These are phyloP conservation scores for Reticulitermes speratus DNA, from an alignment of 1,140 invertebrate genomes.

Conservation along the genomic window DNA sequence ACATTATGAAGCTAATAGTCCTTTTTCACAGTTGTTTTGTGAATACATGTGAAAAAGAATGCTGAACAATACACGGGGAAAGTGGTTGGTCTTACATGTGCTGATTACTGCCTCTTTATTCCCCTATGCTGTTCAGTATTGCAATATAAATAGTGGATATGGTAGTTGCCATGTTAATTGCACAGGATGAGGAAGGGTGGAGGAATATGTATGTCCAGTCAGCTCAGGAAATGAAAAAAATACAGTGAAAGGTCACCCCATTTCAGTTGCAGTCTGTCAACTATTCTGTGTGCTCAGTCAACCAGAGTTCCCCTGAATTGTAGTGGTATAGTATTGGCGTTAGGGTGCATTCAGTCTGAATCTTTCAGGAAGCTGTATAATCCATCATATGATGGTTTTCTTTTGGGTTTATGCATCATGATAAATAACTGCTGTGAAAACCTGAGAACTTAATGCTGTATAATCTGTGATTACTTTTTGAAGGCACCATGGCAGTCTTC, in stretches of 20 bases:
- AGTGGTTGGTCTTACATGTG: no score
- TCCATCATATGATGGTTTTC: no score
- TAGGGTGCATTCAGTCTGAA: neutral
- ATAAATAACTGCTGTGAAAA: no score
- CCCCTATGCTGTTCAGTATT: neutral
- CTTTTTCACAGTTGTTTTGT: no score
- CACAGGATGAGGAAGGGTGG: constrained; percentile 7
- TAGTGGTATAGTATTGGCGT: neutral
- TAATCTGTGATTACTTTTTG: no score
- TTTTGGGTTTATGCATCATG: no score
- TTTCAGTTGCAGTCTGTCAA: neutral
- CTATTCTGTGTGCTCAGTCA: constrained; percentile 12
- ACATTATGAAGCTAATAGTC: no score
- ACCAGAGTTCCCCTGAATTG: neutral
- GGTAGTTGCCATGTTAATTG: neutral
- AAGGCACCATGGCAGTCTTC: no score
- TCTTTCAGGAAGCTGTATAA: neutral
- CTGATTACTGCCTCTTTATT: neutral
- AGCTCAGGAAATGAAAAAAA: constrained; percentile 5
- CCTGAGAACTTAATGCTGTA: no score
- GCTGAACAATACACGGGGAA: no score
- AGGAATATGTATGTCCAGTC: neutral
- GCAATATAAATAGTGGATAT: neutral
- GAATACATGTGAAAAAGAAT: no score
- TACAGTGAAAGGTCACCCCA: neutral